Evolutionary conservation across 2,888 invertebrate genomes (phyloP).

Genomic region (Pseudococcus jackbeardsleyi): DNA sequence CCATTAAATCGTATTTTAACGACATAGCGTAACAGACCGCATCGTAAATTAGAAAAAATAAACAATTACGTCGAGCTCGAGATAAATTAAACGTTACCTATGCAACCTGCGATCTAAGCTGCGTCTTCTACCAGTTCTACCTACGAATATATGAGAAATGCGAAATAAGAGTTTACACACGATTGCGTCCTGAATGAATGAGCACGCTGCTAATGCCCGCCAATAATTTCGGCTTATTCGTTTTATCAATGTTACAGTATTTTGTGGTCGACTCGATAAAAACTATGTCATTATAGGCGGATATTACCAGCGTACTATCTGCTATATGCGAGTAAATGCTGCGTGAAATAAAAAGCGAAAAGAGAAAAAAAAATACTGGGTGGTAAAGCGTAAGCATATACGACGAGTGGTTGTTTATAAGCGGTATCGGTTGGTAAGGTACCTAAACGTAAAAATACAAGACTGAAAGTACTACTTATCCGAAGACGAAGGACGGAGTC

Average conservation of each 20-base stretch:
- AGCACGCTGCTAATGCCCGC: background rate
- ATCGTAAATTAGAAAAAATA: background rate
- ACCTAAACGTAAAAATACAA: constrained; percentile 38
- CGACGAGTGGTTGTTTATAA: constrained; percentile 24
- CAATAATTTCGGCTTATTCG: constrained; percentile 28
- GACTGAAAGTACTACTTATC: constrained; percentile 60
- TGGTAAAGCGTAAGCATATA: constrained; percentile 50
- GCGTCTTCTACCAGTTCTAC: background rate
- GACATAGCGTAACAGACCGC: background rate
- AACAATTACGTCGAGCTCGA: background rate
- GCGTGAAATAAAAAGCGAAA: constrained; percentile 47
- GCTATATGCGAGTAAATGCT: background rate
- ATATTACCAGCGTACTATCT: constrained; percentile 38
- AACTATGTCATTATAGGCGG: constrained; percentile 60
- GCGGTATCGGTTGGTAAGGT: constrained; percentile 56
- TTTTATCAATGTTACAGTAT: constrained; percentile 19
- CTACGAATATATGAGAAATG: background rate
- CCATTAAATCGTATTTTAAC: background rate
- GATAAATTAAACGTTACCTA: background rate
- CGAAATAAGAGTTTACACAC: background rate
- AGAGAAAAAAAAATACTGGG: constrained; percentile 23
- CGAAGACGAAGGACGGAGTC: constrained; percentile 58
- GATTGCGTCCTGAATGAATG: background rate
- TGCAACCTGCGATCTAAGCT: background rate
- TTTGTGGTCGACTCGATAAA: constrained; percentile 60